Evolutionary conservation across 2,797 vertebrate genomes (phyloP), one percentile per base, ranked within the genome.

Genomic region (Gorsachius magnificus): DNA sequence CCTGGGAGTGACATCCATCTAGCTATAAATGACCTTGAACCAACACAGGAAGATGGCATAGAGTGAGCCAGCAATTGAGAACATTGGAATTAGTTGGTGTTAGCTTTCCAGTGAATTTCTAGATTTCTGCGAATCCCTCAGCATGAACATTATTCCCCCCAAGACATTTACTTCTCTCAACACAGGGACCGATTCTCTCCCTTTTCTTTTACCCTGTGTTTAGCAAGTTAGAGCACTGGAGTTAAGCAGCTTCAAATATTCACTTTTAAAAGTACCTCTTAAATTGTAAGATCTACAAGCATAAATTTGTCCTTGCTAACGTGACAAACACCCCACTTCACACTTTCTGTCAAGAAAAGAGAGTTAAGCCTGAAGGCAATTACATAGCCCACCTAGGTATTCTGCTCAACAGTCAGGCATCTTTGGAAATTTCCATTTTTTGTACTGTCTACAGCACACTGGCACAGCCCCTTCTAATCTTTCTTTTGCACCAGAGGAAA

Each of bases 371-470:
- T 78, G 56, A 94, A 89, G 58, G 79, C 70, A 95, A 80, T 90
- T 88, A 83, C 26, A 90, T 21, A 82, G 79, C 63, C 90, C 85
- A 91, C 69, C 82, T 22, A 95, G 71, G 79, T 92, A 84, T 82
- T 89, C 81, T 87, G 89, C 41, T 94, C 17, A 3, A 87, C 63
- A 91, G 64, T 38, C 80, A 81, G 76, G 81, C 76, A 88, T 79
- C 71, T 82, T 90, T 77, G 75, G 89, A 96, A 96, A 93, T 83
- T 90, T 93, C 89, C 90, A 64, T 93, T 94, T 92, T 90, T 89
- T 65, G 45, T 64, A 68, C 58, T 87, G 74, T 70, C 86, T 93
- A 64, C 71, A 95, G 85, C 74, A 87, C 45, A 60, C 65, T 87
- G 79, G 58, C 87, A 89, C 69, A 80, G 28, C 54, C 56, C 41